phyloP scores from a whole-genome alignment of 2,113 vertebrate species.

The Callaeas wilsoni region DNA sequence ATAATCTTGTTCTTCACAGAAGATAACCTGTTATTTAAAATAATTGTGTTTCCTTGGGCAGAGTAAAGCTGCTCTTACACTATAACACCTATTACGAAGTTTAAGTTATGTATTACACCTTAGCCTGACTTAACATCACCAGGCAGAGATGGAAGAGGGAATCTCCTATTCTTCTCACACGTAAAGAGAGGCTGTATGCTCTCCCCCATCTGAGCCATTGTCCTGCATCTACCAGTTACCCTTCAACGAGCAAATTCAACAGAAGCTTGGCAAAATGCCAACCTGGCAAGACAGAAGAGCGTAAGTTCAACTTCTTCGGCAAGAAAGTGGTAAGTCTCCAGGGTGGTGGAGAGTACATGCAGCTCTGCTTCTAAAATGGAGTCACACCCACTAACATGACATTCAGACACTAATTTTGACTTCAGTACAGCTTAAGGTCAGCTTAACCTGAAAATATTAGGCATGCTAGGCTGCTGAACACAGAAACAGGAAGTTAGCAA shows the following conservation, averaged over 20 bases:
- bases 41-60: neutral
- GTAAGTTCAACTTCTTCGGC: neutral
- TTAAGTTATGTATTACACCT: neutral
- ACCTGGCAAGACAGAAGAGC: neutral
- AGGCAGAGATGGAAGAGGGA: neutral
- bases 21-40: neutral
- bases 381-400: rapidly evolving
- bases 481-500: neutral
- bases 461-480: neutral
- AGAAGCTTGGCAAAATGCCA: neutral
- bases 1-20: neutral
- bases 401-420: neutral
- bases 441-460: neutral
- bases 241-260: neutral
- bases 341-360: neutral
- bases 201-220: neutral
- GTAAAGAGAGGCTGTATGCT: neutral
- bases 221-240: neutral
- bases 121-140: neutral
- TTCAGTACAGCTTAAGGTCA: neutral
- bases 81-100: neutral
- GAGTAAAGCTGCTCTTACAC: neutral
- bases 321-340: neutral
- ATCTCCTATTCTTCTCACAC: neutral
- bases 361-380: neutral